These are phyloP conservation scores for Strix occidentalis DNA, from an alignment of 2,797 vertebrate genomes.

Conservation along the genomic window DNA sequence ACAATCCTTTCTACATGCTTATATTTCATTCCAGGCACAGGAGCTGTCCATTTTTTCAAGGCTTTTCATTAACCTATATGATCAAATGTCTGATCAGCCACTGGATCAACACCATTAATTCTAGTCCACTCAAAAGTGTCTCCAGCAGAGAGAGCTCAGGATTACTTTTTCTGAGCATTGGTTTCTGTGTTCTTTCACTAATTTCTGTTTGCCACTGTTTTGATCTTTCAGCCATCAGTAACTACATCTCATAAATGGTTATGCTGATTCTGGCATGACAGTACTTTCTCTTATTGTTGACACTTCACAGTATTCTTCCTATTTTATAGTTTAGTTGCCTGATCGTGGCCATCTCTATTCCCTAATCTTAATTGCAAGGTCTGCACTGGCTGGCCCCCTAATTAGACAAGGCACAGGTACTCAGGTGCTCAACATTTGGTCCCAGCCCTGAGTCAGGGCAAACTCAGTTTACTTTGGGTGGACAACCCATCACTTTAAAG, in stretches of 20 bases:
- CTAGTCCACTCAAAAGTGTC: not conserved
- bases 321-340: not conserved
- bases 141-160: not conserved
- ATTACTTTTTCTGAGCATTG: not conserved
- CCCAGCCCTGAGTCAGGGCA: not conserved
- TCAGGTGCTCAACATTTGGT: not conserved
- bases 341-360: not conserved
- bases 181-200: not conserved
- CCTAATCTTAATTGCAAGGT: not conserved
- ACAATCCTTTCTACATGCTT: not conserved
- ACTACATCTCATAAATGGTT: not conserved
- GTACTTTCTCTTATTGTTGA: not conserved
- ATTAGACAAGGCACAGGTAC: not conserved
- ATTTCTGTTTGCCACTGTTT: not conserved
- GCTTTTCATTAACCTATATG: not conserved
- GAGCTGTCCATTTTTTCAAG: not conserved
- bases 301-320: not conserved
- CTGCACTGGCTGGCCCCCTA: not conserved
- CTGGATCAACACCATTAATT: not conserved
- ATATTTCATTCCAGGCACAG: not conserved
- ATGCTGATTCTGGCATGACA: not conserved
- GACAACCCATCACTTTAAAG: not conserved
- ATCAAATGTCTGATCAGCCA: not conserved
- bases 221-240: not conserved
- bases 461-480: not conserved